Evolutionary conservation across 2,797 vertebrate genomes (phyloP), one percentile per base, ranked within the genome.

Genomic region (Ctenochaetus hawaiiensis): DNA sequence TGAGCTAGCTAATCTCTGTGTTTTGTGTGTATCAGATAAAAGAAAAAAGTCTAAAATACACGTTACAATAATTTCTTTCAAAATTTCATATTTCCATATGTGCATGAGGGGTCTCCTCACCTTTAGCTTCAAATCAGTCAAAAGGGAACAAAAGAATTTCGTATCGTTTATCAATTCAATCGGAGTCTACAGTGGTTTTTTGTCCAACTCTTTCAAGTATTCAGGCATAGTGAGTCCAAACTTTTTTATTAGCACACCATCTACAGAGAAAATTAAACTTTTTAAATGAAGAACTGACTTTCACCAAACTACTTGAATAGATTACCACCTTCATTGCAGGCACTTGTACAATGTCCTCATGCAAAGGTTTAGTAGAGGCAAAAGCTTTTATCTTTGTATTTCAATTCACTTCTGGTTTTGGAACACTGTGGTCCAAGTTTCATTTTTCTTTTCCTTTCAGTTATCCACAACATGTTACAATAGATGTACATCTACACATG

Each of bases 221-320:
- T 63, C 18, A 61, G 30, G 26, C 4, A 56, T 5, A 49, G 6
- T 30, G n/a, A 45, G 44, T 54, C n/a, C 17, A 62, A 78, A 70
- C 44, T n/a, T 44, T 68, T 52, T 11, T 22, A 82, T 80, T 37
- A 57, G 16, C 34, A 66, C 18, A 13, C 30, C 23, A 66, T 3
- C 72, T 20, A 73, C 48, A 78, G 22, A 75, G 39, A 66, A 64
- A 68, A 20, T 54, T 9, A 18, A 78, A 64, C 16, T 44, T 70
- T 18, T 48, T 3, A 34, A 65, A 43, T 37, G 49, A 53, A 39
- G 18, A 62, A 65, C 16, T 71, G 61, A 75, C 34, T 67, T 67
- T 67, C 30, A 66, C 20, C 18, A 9, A 17, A 60, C 54, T 17
- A 60, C 48, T 53, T n/a, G 18, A 64, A 51, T 45, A 20, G 11